Percentiles rank a stretch among this genome's conserved stretches.
Evolutionary conservation across 1,140 invertebrate genomes (phyloP).

Genomic region (Atta colombica): DNA sequence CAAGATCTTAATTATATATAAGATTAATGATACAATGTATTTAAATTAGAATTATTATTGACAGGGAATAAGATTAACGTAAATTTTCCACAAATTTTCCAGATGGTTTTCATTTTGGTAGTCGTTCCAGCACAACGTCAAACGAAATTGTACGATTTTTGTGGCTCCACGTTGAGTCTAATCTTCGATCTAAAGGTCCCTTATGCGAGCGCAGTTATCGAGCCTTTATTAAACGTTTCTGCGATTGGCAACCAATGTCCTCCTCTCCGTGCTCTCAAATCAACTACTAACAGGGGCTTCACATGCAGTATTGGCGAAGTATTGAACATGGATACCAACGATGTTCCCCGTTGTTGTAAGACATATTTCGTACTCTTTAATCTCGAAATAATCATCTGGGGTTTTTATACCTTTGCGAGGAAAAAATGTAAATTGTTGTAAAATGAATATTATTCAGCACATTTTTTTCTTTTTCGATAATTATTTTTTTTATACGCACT

Average conservation of each 20-base stretch:
- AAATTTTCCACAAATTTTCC: conserved; percentile 63
- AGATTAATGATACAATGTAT: not conserved
- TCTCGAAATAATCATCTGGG: too few species aligned
- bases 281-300: conserved; percentile 95
- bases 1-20: not conserved
- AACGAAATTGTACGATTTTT: conserved; percentile 96
- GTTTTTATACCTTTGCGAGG: too few species aligned
- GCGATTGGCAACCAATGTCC: conserved; percentile 97
- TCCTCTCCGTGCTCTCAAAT: conserved; percentile 94
- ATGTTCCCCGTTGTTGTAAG: conserved; percentile 96
- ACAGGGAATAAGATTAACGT: not conserved
- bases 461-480: too few species aligned
- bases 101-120: conserved; percentile 95
- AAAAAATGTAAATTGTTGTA: too few species aligned
- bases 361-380: not conserved
- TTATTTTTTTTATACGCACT: too few species aligned
- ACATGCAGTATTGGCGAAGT: conserved; percentile 97
- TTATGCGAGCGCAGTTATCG: conserved; percentile 96
- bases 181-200: conserved; percentile 98
- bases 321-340: conserved; percentile 95
- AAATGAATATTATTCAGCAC: too few species aligned
- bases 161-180: conserved; percentile 96
- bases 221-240: conserved; percentile 95
- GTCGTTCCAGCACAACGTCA: conserved; percentile 95
- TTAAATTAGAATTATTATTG: not conserved